Base-by-base conservation (phyloP, 2,113 vertebrate species). In the Scophthalmus maximus region DNA sequence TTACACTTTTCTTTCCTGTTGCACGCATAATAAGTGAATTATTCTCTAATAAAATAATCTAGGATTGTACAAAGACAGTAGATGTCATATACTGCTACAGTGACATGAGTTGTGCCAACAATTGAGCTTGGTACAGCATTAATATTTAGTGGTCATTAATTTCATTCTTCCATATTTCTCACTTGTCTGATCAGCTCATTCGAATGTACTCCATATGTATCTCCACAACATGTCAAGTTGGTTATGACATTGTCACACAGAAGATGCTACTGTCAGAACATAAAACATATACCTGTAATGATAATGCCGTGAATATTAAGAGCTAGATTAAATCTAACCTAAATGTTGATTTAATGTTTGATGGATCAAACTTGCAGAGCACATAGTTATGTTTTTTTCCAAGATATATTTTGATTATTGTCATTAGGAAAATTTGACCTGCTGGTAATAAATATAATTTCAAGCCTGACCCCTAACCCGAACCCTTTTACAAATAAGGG, bases 1-100 rank as follows among this genome's bases (percentile, higher is more conserved):
- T 50, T 55, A 29, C 20, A 12, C n/a, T 40, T 71, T 58, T 23
- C 59, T 14, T 12, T 80, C 27, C 29, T 52, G 25, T 18, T 57
- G 11, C 4, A 2, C 61, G 55, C 42, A 68, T 15, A 40, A 25
- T 42, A n/a, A n/a, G 18, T 18, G 4, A 50, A 59, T 32, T 25
- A 22, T 30, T 52, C 3, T 60, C 6, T 38, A 15, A 42, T 34
- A 2, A 20, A 46, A n/a, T 20, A 15, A 17, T 14, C 14, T n/a
- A n/a, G n/a, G n/a, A n/a, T n/a, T n/a, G n/a, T n/a, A n/a, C n/a
- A n/a, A n/a, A n/a, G n/a, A n/a, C n/a, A n/a, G n/a, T n/a, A n/a
- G n/a, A n/a, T n/a, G n/a, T n/a, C n/a, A n/a, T n/a, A n/a, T n/a
- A n/a, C n/a, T n/a, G n/a, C n/a, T 14, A 40, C 36, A 40, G 36